phyloP scores from a whole-genome alignment of 2,797 vertebrate genomes.

The Vespertilio murinus region DNA sequence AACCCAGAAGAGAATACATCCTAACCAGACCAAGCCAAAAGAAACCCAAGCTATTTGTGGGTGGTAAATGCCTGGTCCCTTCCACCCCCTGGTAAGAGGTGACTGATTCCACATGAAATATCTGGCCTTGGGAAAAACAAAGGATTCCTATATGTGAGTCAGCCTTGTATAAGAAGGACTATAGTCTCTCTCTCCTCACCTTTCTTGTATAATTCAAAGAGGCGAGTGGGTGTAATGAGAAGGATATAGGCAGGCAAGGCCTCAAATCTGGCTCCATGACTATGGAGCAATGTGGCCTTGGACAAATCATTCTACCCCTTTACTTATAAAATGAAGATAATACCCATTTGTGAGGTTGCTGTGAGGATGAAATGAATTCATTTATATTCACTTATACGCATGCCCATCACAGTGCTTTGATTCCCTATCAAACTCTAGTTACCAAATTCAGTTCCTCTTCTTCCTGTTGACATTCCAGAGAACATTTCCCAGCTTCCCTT shows the following conservation, averaged over 20 bases:
- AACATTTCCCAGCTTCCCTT: conserved; percentile 4
- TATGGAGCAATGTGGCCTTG: neutral
- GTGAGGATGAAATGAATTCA: neutral
- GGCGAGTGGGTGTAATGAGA: neutral
- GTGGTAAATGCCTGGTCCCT: neutral
- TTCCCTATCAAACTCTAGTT: neutral
- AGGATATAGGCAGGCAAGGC: neutral
- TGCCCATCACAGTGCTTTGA: neutral
- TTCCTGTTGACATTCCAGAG: neutral
- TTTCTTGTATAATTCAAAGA: neutral
- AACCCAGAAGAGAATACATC: neutral
- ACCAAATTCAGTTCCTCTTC: neutral
- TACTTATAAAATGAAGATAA: neutral
- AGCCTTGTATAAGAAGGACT: neutral
- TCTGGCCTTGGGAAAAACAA: neutral
- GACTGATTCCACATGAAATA: neutral
- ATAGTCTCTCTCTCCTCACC: neutral
- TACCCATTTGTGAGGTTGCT: neutral
- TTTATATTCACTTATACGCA: neutral
- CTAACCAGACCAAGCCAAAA: neutral
- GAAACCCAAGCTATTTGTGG: neutral
- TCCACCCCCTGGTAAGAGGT: neutral
- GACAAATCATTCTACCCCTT: conserved; percentile 3
- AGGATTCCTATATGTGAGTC: neutral
- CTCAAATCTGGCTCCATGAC: neutral